Conservation (phyloP, 2,113 vertebrate species). For the Cephalopterus ornatus region DNA sequence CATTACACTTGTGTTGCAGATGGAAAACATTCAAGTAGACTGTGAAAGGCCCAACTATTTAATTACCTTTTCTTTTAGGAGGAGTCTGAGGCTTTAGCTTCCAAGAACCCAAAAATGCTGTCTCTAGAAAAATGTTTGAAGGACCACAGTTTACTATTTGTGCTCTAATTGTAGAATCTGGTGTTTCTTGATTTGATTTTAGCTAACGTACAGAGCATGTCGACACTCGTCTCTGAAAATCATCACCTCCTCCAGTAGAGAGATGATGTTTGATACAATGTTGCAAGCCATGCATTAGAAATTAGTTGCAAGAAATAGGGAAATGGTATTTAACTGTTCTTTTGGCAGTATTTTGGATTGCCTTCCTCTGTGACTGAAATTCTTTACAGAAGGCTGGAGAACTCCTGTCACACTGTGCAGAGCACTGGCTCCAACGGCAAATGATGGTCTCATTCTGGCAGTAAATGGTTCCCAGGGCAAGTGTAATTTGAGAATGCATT, state of each 20-base stretch:
- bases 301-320: not conserved
- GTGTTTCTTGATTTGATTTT: not conserved
- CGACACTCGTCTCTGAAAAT: not conserved
- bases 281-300: not conserved
- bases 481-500: not conserved
- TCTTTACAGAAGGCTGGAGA: not conserved
- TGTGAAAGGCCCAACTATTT: not conserved
- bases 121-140: not conserved
- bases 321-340: not conserved
- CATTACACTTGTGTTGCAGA: not conserved
- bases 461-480: not conserved
- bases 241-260: not conserved
- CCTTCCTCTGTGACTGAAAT: not conserved
- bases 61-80: not conserved
- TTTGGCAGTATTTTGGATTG: not conserved
- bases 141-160: not conserved
- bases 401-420: not conserved
- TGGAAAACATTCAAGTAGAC: not conserved
- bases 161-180: not conserved
- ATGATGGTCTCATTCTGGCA: rapidly evolving
- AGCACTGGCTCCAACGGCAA: not conserved
- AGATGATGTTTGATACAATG: not conserved
- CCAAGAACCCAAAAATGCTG: not conserved
- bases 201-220: not conserved
- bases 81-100: not conserved